A percentile compares a stretch with the other conserved stretches of the same genome.
Conservation (phyloP, 2,888 invertebrate genomes). For the Apotomis betuletana region DNA sequence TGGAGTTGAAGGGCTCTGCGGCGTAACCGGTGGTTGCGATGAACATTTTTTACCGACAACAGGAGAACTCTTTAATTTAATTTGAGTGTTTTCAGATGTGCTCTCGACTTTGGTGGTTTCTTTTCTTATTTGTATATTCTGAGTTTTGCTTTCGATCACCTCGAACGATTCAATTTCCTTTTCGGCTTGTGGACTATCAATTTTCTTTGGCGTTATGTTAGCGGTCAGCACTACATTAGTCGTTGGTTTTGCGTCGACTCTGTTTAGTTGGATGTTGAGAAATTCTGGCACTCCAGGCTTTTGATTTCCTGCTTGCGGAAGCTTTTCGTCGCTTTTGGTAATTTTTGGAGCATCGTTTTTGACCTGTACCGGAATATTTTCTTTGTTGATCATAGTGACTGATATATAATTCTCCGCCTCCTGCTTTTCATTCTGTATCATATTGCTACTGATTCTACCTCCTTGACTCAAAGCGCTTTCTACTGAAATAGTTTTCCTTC, state of each 20-base stretch:
- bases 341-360: slow-evolving; percentile 62
- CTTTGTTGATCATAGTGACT: slow-evolving; percentile 83
- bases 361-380: slow-evolving; percentile 57
- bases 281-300: slow-evolving; percentile 85
- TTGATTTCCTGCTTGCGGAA: slow-evolving; percentile 57
- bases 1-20: slow-evolving; percentile 72
- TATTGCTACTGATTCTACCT: slow-evolving; percentile 48
- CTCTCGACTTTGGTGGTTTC: slow-evolving; percentile 63
- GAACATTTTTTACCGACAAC: slow-evolving; percentile 54
- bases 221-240: slow-evolving; percentile 87
- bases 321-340: slow-evolving; percentile 72
- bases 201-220: slow-evolving; percentile 81
- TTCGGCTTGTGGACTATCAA: slow-evolving; percentile 66
- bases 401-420: slow-evolving; percentile 80
- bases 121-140: slow-evolving; percentile 55
- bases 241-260: slow-evolving; percentile 85
- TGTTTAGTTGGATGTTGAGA: slow-evolving; percentile 87
- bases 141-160: slow-evolving; percentile 57
- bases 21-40: slow-evolving; percentile 51
- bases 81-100: slow-evolving; percentile 53
- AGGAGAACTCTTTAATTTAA: slow-evolving; percentile 63
- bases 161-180: slow-evolving; percentile 62
- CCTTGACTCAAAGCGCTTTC: slow-evolving; percentile 73
- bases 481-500: slow-evolving; percentile 78
- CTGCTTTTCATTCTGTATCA: slow-evolving; percentile 58